A percentile compares a stretch with the other conserved stretches of the same genome.
Conservation (phyloP, 53 echinoderm and acorn worm species). For the Arbacia lixula region DNA sequence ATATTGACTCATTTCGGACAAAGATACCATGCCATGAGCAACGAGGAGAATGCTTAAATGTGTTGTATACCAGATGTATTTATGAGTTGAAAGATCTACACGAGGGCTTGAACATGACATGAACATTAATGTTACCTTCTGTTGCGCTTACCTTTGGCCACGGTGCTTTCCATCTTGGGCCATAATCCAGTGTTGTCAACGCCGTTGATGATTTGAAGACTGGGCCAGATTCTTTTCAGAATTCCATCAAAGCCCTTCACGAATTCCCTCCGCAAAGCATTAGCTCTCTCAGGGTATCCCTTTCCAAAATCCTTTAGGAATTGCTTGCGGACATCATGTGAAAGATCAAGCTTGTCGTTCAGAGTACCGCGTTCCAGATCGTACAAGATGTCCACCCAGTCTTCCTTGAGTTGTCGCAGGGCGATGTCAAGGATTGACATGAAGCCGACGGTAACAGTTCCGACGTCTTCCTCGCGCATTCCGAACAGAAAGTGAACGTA, state of each 20-base stretch:
- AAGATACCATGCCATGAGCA: no score
- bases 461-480: conserved; percentile 49
- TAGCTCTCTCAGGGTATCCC: conserved; percentile 45
- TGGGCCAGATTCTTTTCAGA: conserved; percentile 71
- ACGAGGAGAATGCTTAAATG: no score
- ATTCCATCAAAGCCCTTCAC: conserved; percentile 71
- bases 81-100: no score
- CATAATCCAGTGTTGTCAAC: conserved; percentile 27
- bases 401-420: conserved; percentile 28
- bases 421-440: conserved; percentile 27
- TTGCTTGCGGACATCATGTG: conserved; percentile 24
- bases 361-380: conserved; percentile 56
- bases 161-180: conserved; percentile 21
- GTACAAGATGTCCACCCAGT: conserved; percentile 52
- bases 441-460: no score
- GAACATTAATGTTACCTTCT: no score
- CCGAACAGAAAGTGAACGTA: conserved; percentile 39
- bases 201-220: neutral
- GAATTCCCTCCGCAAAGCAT: conserved; percentile 60
- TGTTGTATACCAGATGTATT: no score
- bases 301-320: neutral
- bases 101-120: no score
- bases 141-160: conserved; percentile 1
- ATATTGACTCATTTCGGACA: no score
- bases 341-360: conserved; percentile 37